Evolutionary conservation across 2,797 vertebrate species (phyloP), one percentile per base, ranked within the genome.

Genomic region (Arrhamphus sclerolepis): DNA sequence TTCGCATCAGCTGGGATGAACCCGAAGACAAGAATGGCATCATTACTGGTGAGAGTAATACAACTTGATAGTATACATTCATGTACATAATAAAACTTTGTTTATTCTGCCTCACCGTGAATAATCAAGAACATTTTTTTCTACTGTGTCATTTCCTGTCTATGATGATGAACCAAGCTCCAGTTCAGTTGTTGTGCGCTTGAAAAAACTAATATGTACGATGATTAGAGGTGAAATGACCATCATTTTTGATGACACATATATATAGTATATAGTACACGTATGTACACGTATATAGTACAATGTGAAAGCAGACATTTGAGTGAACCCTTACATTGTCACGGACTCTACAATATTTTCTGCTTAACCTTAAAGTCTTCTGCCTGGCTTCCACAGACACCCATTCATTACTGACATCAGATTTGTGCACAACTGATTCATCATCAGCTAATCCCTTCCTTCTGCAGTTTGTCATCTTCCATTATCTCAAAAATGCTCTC

Each of bases 1-100:
- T 98, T 70, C 93, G 93, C 86, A 95, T 98, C 90, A 97, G 96
- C 94, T 98, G 97, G 97, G 88, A 93, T 72, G 96, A 97, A 77
- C 97, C 97, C 44, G 83, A 91, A 56, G 94, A 98, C 88, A 96
- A 92, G 86, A 98, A 98, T 0, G 97, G 97, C 81, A 88, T 98
- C 72, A 88, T 98, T 81, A 96, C 89, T 62, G 97, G 97, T 94
- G 46, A 89, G 91, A 57, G 46, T 17, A 9, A 57, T 55, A 22
- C 29, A 46, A 22, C 6, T 1, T 56, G n/a, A 22, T 26, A 41
- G 16, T 26, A 20, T 40, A 22, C 47, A 16, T 46, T 20, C 20
- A 51, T 46, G n/a, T 56, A n/a, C 1, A 7, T 52, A 38, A 4
- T 22, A 47, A 51, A 21, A 17, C 31, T 1, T 26, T 47, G 10